Evolutionary conservation across 2,797 vertebrate species (phyloP).

Genomic region (Sandelia bainsii): DNA sequence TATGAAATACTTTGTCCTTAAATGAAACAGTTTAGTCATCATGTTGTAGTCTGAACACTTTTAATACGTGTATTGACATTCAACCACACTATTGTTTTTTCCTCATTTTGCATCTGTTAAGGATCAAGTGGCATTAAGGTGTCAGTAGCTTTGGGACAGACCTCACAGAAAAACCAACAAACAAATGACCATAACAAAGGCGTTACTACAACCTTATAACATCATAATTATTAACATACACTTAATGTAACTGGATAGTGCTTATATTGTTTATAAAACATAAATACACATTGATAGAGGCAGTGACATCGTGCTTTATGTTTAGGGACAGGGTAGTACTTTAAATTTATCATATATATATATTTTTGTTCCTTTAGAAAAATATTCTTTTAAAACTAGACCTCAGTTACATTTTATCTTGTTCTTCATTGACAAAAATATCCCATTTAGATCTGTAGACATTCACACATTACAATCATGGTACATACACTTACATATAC

Average conservation of each 20-base stretch:
- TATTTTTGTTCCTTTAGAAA: slow-evolving; percentile 82
- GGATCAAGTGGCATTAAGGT: slow-evolving; percentile 70
- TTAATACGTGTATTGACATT: slow-evolving; percentile 73
- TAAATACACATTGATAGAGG: slow-evolving; percentile 85
- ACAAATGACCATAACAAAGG: slow-evolving; percentile 72
- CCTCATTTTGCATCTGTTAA: slow-evolving; percentile 55
- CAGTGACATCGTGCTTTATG: slow-evolving; percentile 85
- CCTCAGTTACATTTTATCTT: slow-evolving; percentile 75
- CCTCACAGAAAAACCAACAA: slow-evolving; percentile 78
- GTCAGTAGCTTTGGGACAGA: slow-evolving; percentile 83
- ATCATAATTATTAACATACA: slow-evolving; percentile 80
- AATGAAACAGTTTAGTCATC: slow-evolving; percentile 57
- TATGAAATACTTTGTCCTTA: slow-evolving; percentile 53
- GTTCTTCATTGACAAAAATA: slow-evolving; percentile 88
- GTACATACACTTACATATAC: slow-evolving; percentile 81
- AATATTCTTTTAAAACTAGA: slow-evolving; percentile 85
- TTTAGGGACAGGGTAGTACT: slow-evolving; percentile 77
- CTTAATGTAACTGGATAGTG: slow-evolving; percentile 80
- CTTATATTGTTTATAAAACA: slow-evolving; percentile 84
- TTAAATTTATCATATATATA: slow-evolving; percentile 62
- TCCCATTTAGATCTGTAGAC: slow-evolving; percentile 83
- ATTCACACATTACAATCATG: slow-evolving; percentile 88
- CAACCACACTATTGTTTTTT: slow-evolving; percentile 53
- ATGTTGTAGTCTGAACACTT: slow-evolving; percentile 49
- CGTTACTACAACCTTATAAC: slow-evolving; percentile 72